phyloP scores from a whole-genome alignment of 2,113 vertebrate species.

The Caranx ignobilis region DNA sequence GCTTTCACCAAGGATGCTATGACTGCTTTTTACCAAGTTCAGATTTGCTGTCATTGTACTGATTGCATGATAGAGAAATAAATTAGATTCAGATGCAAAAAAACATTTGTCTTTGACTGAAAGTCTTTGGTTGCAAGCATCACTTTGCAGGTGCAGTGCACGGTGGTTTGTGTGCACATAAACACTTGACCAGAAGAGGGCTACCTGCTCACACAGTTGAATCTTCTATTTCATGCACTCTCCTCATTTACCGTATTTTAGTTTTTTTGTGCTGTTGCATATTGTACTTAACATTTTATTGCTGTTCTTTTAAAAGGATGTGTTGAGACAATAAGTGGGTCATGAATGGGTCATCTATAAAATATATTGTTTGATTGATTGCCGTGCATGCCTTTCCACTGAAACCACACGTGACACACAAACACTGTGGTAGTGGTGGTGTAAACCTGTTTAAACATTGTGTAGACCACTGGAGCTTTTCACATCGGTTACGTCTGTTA shows the following conservation, averaged over 20 bases:
- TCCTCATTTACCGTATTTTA: neutral
- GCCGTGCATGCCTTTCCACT: too few species aligned
- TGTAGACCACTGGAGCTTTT: neutral
- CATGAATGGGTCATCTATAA: too few species aligned
- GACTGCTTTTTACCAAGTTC: neutral
- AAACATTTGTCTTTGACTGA: neutral
- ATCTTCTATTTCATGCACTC: neutral
- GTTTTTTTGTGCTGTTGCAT: neutral
- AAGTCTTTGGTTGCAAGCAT: too few species aligned
- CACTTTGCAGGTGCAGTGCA: neutral
- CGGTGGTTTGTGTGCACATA: neutral
- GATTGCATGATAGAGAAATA: neutral
- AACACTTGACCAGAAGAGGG: slow-evolving; percentile 38
- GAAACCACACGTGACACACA: too few species aligned
- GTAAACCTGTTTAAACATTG: too few species aligned
- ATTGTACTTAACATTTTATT: too few species aligned
- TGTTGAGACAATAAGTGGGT: too few species aligned
- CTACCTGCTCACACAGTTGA: slow-evolving; percentile 13
- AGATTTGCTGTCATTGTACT: neutral
- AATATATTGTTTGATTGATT: too few species aligned
- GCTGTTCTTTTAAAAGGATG: too few species aligned
- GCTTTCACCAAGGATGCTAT: too few species aligned
- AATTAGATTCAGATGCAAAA: neutral
- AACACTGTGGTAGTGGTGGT: neutral
- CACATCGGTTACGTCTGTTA: neutral